phyloP scores from a whole-genome alignment of 2,797 vertebrate species.

The Hippoglossus hippoglossus region DNA sequence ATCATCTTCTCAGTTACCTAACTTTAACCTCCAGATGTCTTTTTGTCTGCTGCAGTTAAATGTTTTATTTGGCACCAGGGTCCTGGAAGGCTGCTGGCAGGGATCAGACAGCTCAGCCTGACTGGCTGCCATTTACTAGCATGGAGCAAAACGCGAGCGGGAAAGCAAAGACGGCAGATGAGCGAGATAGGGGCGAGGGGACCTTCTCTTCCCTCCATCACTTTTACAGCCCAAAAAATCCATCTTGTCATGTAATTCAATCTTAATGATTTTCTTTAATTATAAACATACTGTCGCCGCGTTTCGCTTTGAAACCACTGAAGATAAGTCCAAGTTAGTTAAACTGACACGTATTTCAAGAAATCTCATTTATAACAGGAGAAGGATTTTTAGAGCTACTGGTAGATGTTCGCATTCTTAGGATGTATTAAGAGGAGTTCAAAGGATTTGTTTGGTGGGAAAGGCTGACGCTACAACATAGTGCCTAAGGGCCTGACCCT shows the following conservation, averaged over 20 bases:
- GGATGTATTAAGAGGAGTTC: slow-evolving; percentile 9
- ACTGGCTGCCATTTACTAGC: slow-evolving; percentile 56
- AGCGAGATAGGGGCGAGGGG: not conserved
- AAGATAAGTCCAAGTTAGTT: not conserved
- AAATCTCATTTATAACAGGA: not conserved
- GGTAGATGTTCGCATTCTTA: not conserved
- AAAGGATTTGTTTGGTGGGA: slow-evolving; percentile 20
- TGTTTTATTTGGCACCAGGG: slow-evolving; percentile 62
- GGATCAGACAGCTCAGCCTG: slow-evolving; percentile 61
- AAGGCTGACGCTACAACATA: not conserved
- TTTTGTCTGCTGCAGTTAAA: slow-evolving; percentile 61
- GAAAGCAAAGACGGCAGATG: slow-evolving; percentile 25
- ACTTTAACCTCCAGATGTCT: slow-evolving; percentile 67
- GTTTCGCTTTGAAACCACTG: not conserved
- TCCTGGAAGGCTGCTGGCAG: slow-evolving; percentile 63
- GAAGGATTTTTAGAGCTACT: not conserved
- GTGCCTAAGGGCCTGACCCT: not conserved
- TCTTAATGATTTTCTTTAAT: slow-evolving; percentile 13
- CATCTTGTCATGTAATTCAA: slow-evolving; percentile 3
- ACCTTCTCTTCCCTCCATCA: not conserved
- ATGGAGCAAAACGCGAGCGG: slow-evolving; percentile 12
- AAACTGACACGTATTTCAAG: not conserved
- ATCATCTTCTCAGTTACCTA: slow-evolving; percentile 65
- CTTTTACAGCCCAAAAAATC: not conserved
- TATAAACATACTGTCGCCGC: not conserved